phyloP scores from a whole-genome alignment of 1,140 invertebrate genomes.

The Heliconius nattereri region DNA sequence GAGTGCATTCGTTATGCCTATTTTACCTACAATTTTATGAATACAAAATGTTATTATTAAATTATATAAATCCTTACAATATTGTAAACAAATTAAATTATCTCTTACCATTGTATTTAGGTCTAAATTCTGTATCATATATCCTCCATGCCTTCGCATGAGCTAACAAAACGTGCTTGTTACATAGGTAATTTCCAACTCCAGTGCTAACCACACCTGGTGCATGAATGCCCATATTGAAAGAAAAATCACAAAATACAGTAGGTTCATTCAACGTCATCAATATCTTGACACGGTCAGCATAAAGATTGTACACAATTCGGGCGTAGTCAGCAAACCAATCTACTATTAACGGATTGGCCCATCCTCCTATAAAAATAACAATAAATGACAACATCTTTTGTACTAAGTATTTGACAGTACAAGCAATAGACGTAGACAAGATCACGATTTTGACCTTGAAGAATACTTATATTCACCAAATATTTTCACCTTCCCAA shows the following conservation, averaged over 20 bases:
- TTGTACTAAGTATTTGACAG: too few species aligned
- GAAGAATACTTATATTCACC: too few species aligned
- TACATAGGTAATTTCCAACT: constrained; percentile 78
- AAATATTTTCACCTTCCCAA: too few species aligned
- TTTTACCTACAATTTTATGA: background rate
- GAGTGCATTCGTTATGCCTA: background rate
- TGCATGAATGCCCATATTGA: constrained; percentile 74
- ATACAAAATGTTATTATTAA: background rate
- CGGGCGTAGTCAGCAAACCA: constrained; percentile 1
- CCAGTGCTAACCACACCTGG: constrained; percentile 68
- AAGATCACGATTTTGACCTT: too few species aligned
- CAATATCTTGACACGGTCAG: constrained; percentile 83
- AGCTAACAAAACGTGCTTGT: constrained; percentile 80
- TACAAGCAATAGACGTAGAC: too few species aligned
- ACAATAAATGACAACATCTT: too few species aligned
- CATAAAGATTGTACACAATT: constrained; percentile 67
- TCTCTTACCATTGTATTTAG: background rate
- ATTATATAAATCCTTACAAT: background rate
- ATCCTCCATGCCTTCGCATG: constrained; percentile 83
- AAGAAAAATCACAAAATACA: constrained; percentile 82
- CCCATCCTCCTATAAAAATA: background rate
- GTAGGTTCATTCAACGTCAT: constrained; percentile 86
- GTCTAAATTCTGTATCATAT: constrained; percentile 58
- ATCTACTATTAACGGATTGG: background rate
- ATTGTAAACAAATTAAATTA: background rate